phyloP scores from a whole-genome alignment of 2,797 vertebrate species.

The Phoeniculus purpureus region DNA sequence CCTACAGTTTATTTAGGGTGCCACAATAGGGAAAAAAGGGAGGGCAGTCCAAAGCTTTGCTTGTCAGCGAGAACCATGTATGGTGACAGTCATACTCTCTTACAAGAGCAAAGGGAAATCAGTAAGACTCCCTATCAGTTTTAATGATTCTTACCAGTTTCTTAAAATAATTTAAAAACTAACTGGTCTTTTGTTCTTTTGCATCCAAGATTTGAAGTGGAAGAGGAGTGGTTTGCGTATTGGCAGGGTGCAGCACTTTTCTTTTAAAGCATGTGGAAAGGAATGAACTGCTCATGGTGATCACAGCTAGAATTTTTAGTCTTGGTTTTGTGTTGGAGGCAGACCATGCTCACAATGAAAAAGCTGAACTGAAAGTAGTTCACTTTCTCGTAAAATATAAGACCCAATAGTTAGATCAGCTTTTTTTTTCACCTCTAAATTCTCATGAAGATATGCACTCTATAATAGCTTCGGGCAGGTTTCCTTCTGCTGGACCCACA shows the following conservation, averaged over 20 bases:
- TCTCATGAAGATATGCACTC: neutral
- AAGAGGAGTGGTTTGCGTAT: slow-evolving; percentile 23
- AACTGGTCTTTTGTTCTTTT: neutral
- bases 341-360: neutral
- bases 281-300: neutral
- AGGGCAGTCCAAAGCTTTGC: neutral
- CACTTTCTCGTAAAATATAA: slow-evolving; percentile 10
- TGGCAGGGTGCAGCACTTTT: neutral
- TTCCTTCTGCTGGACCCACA: neutral
- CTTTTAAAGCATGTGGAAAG: neutral
- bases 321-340: slow-evolving; percentile 1
- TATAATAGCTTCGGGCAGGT: neutral
- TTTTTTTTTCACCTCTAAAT: neutral
- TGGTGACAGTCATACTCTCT: neutral
- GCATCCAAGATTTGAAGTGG: neutral
- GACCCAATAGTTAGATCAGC: neutral
- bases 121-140: neutral
- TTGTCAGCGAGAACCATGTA: neutral
- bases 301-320: neutral
- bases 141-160: neutral
- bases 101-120: neutral
- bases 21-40: neutral
- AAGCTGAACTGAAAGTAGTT: neutral
- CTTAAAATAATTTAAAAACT: neutral
- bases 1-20: neutral